Conservation (phyloP, 2,888 invertebrate genomes). For the Sesia apiformis region DNA sequence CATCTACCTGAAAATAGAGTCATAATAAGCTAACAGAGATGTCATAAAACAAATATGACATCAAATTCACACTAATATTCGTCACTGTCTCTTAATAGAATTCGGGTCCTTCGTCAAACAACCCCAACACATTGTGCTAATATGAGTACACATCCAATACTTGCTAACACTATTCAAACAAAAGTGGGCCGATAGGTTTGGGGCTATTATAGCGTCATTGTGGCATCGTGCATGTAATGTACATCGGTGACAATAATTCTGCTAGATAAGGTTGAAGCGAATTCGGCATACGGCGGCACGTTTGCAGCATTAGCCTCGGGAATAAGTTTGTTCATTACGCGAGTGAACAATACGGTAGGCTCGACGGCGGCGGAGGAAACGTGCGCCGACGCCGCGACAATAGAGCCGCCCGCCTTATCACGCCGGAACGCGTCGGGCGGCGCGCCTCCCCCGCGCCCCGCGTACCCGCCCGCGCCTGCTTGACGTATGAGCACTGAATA, state of each 20-base stretch:
- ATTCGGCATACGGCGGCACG: slow-evolving; percentile 51
- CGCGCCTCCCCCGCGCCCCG: slow-evolving; percentile 12
- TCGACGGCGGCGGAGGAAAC: slow-evolving; percentile 68
- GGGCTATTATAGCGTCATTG: slow-evolving; percentile 36
- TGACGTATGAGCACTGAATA: slow-evolving; percentile 71
- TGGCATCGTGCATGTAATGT: slow-evolving; percentile 33
- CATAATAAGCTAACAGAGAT: no score
- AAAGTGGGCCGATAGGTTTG: slow-evolving; percentile 56
- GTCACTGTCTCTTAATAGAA: slow-evolving; percentile 40
- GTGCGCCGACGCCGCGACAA: slow-evolving; percentile 72
- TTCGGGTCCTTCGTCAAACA: slow-evolving; percentile 53
- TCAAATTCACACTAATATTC: slow-evolving; percentile 22
- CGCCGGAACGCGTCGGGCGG: slow-evolving; percentile 63
- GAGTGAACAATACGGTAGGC: slow-evolving; percentile 65
- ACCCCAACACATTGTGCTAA: slow-evolving; percentile 48
- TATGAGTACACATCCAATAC: slow-evolving; percentile 49
- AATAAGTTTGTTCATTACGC: slow-evolving; percentile 73
- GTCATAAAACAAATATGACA: slow-evolving; percentile 22
- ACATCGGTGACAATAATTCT: slow-evolving; percentile 35
- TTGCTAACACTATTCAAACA: slow-evolving; percentile 59
- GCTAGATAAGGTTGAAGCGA: slow-evolving; percentile 49
- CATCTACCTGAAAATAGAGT: no score
- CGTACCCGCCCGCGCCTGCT: slow-evolving; percentile 24
- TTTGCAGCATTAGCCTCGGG: slow-evolving; percentile 60
- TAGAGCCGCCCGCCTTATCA: slow-evolving; percentile 63